phyloP scores from a whole-genome alignment of 2,113 vertebrate species.

The Platycercus adscitus region DNA sequence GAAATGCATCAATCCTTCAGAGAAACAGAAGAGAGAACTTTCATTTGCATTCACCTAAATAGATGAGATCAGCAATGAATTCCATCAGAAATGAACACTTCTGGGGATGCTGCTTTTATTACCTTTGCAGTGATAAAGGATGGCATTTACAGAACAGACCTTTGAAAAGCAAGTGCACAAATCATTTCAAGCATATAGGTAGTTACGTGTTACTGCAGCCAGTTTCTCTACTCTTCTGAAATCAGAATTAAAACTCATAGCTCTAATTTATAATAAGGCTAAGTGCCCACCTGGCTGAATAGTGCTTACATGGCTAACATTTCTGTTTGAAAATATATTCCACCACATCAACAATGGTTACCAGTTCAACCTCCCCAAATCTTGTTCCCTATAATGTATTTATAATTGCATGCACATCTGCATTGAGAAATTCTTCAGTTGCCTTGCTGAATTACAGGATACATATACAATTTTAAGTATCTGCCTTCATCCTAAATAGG shows the following conservation, averaged over 20 bases:
- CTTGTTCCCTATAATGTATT: not conserved
- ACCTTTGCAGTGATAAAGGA: not conserved
- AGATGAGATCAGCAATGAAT: constrained; percentile 20
- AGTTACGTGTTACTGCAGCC: not conserved
- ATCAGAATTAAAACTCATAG: not conserved
- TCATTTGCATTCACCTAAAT: constrained; percentile 45
- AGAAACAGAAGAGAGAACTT: not conserved
- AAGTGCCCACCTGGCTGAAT: not conserved
- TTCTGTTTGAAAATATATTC: not conserved
- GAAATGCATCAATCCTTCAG: not conserved
- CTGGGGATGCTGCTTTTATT: constrained; percentile 15
- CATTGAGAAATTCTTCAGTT: not conserved
- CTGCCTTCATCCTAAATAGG: not conserved
- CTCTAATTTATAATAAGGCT: not conserved
- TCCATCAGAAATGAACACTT: not conserved
- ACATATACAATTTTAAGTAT: not conserved
- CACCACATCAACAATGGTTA: not conserved
- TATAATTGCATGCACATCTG: not conserved
- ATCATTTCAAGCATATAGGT: not conserved
- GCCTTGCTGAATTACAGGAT: not conserved
- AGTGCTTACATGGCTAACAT: not conserved
- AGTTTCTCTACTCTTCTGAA: not conserved
- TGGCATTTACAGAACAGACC: not conserved
- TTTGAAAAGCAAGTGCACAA: constrained; percentile 8
- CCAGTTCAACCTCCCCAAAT: not conserved